Conservation (phyloP, 2,113 vertebrate species). For the Melanerpes formicivorus region DNA sequence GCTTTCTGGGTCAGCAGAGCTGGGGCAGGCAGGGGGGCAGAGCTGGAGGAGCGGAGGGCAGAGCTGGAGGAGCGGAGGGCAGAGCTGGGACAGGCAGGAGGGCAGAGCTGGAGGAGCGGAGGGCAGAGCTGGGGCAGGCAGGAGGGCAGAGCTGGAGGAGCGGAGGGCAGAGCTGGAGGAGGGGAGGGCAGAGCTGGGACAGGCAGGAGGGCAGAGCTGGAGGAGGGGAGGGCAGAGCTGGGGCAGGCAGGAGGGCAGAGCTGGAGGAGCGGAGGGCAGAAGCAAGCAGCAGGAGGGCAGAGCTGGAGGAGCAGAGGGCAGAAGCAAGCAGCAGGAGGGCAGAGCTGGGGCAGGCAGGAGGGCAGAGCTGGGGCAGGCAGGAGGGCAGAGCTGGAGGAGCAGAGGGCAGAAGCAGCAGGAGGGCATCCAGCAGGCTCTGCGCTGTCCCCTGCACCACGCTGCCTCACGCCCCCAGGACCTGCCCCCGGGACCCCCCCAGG, state of each 20-base stretch:
- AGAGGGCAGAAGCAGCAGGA: neutral
- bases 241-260: neutral
- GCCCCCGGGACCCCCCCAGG: neutral
- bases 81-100: neutral
- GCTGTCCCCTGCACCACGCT: no score
- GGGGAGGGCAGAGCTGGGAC: neutral
- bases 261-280: neutral
- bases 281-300: neutral
- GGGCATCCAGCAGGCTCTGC: neutral
- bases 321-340: no score
- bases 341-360: neutral
- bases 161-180: neutral
- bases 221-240: neutral
- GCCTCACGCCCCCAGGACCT: neutral
- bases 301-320: neutral
- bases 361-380: neutral
- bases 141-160: neutral
- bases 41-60: neutral
- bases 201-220: neutral
- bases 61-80: neutral
- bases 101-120: neutral
- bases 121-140: neutral
- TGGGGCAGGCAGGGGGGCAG: neutral
- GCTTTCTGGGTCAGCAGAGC: constrained; percentile 30
- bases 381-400: neutral